phyloP scores from a whole-genome alignment of 1,140 invertebrate genomes.

The Zaprionus capensis region DNA sequence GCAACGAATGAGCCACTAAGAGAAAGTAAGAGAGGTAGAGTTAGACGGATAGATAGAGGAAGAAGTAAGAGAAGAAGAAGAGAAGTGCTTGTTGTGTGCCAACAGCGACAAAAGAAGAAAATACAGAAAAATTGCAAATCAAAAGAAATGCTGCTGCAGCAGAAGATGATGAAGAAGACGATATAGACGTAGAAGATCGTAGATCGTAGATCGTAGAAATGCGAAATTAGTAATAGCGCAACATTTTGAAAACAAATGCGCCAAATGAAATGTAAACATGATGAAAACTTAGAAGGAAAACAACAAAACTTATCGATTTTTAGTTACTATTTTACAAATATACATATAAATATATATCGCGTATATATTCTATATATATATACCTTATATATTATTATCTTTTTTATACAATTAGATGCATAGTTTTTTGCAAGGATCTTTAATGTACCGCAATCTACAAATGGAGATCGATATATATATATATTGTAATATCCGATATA shows the following conservation, averaged over 20 bases:
- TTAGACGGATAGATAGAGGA: conserved; percentile 7
- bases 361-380: conserved; percentile 5
- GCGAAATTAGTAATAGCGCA: conserved; percentile 1
- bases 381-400: conserved; percentile 8
- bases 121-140: conserved; percentile 9
- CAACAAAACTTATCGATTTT: conserved; percentile 7
- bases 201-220: conserved; percentile 6
- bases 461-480: conserved; percentile 5
- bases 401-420: conserved; percentile 33
- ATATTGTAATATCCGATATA: conserved; percentile 16
- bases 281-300: conserved; percentile 7
- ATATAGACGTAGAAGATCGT: conserved; percentile 11
- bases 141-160: conserved; percentile 12
- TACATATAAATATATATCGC: conserved; percentile 2
- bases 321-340: conserved; percentile 20
- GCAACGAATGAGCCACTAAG: conserved; percentile 57
- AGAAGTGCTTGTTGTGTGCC: not conserved
- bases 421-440: conserved; percentile 20
- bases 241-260: conserved; percentile 26
- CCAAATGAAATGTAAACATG: conserved; percentile 16
- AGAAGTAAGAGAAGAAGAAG: not conserved
- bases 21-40: conserved; percentile 19
- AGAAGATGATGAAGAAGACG: not conserved
- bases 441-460: conserved; percentile 6
- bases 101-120: not conserved